Percentiles rank a stretch among this genome's conserved stretches.
phyloP scores from a whole-genome alignment of 2,888 invertebrate species.

The Labia minor region DNA sequence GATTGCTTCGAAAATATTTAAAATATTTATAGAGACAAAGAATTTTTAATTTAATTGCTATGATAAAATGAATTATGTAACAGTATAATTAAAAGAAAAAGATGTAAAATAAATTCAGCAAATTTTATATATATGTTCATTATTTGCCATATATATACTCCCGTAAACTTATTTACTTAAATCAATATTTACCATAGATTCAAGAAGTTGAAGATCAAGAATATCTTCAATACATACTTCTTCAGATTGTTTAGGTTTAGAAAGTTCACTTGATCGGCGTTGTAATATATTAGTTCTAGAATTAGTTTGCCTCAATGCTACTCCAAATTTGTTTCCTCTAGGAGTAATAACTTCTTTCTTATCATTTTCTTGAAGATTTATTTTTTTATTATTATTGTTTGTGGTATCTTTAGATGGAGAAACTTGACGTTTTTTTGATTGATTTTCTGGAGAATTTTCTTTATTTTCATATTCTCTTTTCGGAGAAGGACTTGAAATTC shows the following conservation, averaged over 20 bases:
- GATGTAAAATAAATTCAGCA: no score
- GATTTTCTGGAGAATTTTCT: not conserved
- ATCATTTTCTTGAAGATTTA: conserved; percentile 27
- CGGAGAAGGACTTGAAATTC: not conserved
- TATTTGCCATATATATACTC: no score
- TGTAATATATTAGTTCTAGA: conserved; percentile 37
- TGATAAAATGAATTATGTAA: no score
- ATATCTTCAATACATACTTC: conserved; percentile 58
- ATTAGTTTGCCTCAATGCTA: conserved; percentile 50
- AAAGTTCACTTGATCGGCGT: conserved; percentile 27
- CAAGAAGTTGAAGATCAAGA: conserved; percentile 56
- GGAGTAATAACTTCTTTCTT: conserved; percentile 42
- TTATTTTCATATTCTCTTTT: not conserved
- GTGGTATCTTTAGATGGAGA: not conserved
- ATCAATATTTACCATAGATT: conserved; percentile 60
- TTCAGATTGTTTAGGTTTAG: conserved; percentile 32
- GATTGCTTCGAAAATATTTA: no score
- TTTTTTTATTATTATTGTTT: not conserved
- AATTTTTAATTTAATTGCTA: no score
- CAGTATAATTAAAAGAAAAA: no score
- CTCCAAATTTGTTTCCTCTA: conserved; percentile 54
- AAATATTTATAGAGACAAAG: no score
- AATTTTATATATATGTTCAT: no score
- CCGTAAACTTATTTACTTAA: no score
- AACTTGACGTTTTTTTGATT: not conserved